A percentile compares a stretch with the other conserved stretches of the same genome.
phyloP scores from a whole-genome alignment of 2,888 invertebrate species.

The Cataglyphis albicans region DNA sequence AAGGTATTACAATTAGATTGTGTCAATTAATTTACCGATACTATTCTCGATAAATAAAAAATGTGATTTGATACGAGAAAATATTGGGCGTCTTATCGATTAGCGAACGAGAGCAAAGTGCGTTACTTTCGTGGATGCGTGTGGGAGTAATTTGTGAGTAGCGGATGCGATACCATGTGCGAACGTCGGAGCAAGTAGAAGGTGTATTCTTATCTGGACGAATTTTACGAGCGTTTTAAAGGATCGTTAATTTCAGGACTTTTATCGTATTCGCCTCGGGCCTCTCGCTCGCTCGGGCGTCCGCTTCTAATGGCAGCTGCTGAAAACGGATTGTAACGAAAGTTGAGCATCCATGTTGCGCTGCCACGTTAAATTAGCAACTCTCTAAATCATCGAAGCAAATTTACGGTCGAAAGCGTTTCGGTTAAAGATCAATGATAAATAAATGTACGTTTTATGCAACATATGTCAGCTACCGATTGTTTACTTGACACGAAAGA shows the following conservation, averaged over 20 bases:
- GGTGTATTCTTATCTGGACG: constrained; percentile 74
- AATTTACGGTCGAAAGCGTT: not conserved
- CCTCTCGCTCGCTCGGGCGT: constrained; percentile 4
- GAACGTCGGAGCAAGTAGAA: constrained; percentile 54
- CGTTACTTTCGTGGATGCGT: constrained; percentile 62
- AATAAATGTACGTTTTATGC: not conserved
- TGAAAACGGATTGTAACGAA: constrained; percentile 38
- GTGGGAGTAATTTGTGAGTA: constrained; percentile 73
- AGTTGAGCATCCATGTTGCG: constrained; percentile 47
- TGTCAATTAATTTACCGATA: not conserved
- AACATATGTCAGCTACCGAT: not conserved
- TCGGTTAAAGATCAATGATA: constrained; percentile 19
- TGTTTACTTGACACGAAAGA: not conserved
- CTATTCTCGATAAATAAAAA: not conserved
- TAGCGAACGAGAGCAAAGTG: constrained; percentile 57
- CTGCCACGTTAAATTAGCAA: constrained; percentile 34
- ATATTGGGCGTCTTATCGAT: not conserved
- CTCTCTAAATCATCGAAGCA: constrained; percentile 41
- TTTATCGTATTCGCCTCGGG: constrained; percentile 65
- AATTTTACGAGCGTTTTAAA: constrained; percentile 78
- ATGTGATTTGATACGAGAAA: not conserved
- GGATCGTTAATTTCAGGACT: constrained; percentile 76
- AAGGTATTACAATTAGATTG: no score
- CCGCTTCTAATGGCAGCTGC: constrained; percentile 41
- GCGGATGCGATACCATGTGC: constrained; percentile 52